Percentiles rank a stretch among this genome's conserved stretches.
Conservation (phyloP, 2,113 vertebrate species). For the Hylia prasina region DNA sequence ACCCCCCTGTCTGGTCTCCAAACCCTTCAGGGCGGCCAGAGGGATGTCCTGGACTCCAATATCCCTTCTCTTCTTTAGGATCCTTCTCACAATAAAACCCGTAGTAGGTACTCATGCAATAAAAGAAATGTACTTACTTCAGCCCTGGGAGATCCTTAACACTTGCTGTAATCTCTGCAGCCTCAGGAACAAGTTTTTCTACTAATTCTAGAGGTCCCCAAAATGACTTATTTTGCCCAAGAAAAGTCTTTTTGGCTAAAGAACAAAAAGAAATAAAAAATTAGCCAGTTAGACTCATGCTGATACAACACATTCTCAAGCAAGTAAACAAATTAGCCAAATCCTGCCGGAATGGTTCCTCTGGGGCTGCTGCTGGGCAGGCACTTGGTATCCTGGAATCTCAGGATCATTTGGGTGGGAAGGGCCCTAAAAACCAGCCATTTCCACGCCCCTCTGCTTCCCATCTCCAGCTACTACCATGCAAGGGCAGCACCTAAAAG, state of each 20-base stretch:
- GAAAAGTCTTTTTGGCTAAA: constrained; percentile 95
- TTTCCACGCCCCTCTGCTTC: background rate
- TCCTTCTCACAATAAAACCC: background rate
- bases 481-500: background rate
- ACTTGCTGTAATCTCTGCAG: constrained; percentile 95
- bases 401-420: background rate
- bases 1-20: no score
- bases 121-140: constrained; percentile 78
- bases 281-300: accelerated
- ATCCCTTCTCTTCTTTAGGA: background rate
- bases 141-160: constrained; percentile 97
- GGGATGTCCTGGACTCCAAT: no score
- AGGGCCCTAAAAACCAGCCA: background rate
- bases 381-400: background rate
- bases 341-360: background rate
- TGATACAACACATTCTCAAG: background rate
- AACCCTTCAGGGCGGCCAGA: no score
- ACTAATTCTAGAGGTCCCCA: constrained; percentile 98
- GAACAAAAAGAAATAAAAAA: background rate
- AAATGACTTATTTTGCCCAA: constrained; percentile 98
- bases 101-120: accelerated
- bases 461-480: background rate
- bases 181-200: constrained; percentile 95
- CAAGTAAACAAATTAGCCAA: background rate
- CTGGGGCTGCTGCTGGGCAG: background rate